These are phyloP conservation scores for Chaetops frenatus DNA, from an alignment of 2,113 vertebrate species.

Conservation along the genomic window DNA sequence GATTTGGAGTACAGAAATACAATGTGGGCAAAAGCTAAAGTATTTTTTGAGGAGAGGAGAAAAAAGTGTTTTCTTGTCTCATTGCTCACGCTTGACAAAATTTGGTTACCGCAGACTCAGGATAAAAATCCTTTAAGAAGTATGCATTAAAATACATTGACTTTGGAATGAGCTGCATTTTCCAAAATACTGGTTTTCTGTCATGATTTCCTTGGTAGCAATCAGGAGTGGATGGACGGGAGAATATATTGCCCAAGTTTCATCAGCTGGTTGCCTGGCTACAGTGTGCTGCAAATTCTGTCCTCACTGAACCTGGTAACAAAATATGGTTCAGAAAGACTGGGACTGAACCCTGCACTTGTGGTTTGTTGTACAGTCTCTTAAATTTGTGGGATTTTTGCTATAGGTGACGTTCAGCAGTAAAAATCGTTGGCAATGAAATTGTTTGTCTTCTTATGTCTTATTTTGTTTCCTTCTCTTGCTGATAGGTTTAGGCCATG, in stretches of 20 bases:
- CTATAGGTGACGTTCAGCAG: accelerated
- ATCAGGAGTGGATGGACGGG: not conserved
- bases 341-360: not conserved
- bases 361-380: not conserved
- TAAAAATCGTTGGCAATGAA: not conserved
- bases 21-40: not conserved
- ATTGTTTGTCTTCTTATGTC: not conserved
- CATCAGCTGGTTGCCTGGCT: not conserved
- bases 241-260: not conserved
- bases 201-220: not conserved
- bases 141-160: not conserved
- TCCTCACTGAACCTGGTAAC: not conserved
- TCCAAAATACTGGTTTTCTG: not conserved
- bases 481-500: conserved; percentile 87
- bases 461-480: not conserved
- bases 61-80: not conserved
- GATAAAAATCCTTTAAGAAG: not conserved
- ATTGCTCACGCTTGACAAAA: not conserved
- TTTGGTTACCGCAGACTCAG: not conserved
- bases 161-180: not conserved
- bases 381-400: not conserved
- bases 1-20: not conserved
- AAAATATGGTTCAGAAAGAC: not conserved
- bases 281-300: not conserved
- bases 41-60: not conserved